phyloP scores from a whole-genome alignment of 2,797 vertebrate species.

The Limnodromus scolopaceus region DNA sequence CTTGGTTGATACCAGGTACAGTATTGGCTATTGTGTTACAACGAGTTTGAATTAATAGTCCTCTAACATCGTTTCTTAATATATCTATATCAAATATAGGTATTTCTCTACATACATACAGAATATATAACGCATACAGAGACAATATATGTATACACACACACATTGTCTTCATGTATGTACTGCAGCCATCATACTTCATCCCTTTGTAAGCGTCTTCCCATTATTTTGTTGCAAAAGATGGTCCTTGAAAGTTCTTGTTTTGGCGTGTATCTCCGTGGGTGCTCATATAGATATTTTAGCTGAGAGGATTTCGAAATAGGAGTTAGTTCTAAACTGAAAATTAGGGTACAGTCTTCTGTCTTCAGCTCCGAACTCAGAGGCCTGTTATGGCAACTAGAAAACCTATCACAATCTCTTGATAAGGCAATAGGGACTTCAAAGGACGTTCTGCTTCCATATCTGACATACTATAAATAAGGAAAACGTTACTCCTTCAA shows the following conservation, averaged over 20 bases:
- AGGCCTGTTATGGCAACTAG: background rate
- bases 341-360: background rate
- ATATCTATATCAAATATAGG: background rate
- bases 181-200: background rate
- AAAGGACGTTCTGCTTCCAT: background rate
- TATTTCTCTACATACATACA: background rate
- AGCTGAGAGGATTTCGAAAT: background rate
- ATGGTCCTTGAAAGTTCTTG: background rate
- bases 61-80: background rate
- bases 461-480: background rate
- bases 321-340: background rate
- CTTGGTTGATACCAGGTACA: fast-evolving
- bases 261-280: background rate
- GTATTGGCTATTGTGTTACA: background rate
- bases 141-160: no score
- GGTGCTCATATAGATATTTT: background rate
- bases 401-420: background rate
- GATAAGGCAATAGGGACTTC: background rate
- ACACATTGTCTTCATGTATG: background rate
- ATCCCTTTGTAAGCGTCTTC: background rate
- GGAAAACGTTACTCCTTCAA: background rate
- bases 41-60: background rate
- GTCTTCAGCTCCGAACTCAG: background rate
- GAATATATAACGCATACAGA: background rate
- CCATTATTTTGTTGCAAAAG: background rate